These are phyloP conservation scores for Anarsia innoxiella DNA, from an alignment of 2,888 invertebrate species.

Conservation along the genomic window DNA sequence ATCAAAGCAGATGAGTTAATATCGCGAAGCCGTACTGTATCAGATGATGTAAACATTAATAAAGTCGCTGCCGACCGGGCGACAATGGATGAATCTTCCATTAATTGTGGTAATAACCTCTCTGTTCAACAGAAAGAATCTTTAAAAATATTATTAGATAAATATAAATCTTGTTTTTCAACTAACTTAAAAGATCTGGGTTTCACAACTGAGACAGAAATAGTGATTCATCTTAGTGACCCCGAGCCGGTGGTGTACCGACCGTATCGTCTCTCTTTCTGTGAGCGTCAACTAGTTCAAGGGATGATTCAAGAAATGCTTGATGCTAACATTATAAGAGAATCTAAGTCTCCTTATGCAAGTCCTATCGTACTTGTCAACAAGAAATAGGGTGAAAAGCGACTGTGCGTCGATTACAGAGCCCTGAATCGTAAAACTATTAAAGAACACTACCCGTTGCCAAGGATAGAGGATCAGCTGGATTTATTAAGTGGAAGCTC, in stretches of 20 bases:
- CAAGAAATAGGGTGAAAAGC: background rate
- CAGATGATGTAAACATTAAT: background rate
- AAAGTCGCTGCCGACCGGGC: background rate
- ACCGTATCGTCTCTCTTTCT: background rate
- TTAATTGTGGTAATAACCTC: background rate
- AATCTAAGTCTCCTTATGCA: background rate
- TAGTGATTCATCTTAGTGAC: conserved; percentile 2
- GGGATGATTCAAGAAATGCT: conserved; percentile 1
- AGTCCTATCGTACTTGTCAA: background rate
- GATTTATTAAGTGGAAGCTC: background rate
- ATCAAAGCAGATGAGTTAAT: background rate
- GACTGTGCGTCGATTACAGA: background rate
- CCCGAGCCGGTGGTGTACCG: background rate
- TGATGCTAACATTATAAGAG: background rate
- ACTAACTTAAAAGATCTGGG: background rate
- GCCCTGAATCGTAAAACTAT: background rate
- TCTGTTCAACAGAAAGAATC: background rate
- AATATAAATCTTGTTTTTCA: background rate
- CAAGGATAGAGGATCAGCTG: background rate
- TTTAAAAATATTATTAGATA: background rate
- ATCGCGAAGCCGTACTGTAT: background rate
- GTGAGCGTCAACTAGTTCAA: background rate
- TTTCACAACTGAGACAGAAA: conserved; percentile 2
- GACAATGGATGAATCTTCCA: background rate
- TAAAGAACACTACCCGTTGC: background rate